Base-by-base conservation (phyloP, 2,113 vertebrate species). In the Opisthocomus hoazin region DNA sequence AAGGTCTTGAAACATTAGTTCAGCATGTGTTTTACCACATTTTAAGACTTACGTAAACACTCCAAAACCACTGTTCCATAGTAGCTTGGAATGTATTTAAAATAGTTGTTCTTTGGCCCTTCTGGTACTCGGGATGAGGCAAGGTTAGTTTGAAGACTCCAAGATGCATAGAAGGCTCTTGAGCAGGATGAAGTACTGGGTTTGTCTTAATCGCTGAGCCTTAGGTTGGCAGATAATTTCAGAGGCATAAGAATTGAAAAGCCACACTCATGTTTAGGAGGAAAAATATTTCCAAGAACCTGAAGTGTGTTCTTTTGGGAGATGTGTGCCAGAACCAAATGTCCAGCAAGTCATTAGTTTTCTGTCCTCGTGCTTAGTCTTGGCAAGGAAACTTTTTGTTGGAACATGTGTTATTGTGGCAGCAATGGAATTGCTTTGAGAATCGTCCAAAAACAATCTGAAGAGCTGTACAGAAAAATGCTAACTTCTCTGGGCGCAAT, bases 391-490 rank as follows among this genome's bases (percentile, higher is more conserved):
- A 46, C 51, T 15, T 94, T 85, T 54, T 71, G 39, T 37, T 90
- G 60, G 68, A 84, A 93, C 56, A 75, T 51, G 46, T 95, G 88
- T 93, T 90, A 77, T 90, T 96, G 81, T 92, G 93, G 76, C 80
- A 93, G 36, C 73, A 70, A 58, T 68, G 50, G 64, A 95, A 93
- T 78, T 90, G 64, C 92, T 95, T 93, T 97, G 92, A 93, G 90
- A 87, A 69, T 12, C 50, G 87, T 96, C 88, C 93, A 94, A 93
- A 95, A 97, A 64, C 51, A 81, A 66, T 89, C 68, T 88, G 51
- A 43, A 46, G 63, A 71, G 34, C 80, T 84, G 60, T 68, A 32
- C 56, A 89, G 85, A 95, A 84, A 95, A 93, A 50, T 66, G 39
- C 29, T 65, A 14, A 63, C 41, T 86, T 90, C 66, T 80, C 60